Percentiles rank a stretch among this genome's conserved stretches.
These are phyloP conservation scores for Coelopa frigida DNA, from an alignment of 1,140 invertebrate species.

Conservation along the genomic window DNA sequence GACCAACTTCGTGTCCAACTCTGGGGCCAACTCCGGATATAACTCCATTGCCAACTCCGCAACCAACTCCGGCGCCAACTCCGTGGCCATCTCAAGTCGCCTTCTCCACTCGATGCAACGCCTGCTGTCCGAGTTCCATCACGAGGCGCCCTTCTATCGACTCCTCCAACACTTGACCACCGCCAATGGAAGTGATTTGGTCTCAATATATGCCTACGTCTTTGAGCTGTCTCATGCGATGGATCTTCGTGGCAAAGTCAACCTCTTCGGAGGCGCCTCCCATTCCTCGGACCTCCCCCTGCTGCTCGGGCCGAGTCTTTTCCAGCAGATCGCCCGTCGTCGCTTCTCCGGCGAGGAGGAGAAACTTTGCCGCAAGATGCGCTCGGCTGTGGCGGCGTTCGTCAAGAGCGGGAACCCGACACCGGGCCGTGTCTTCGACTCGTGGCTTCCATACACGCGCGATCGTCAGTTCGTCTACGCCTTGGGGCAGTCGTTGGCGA, in stretches of 20 bases:
- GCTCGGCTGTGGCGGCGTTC: constrained; percentile 54
- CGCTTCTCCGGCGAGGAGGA: constrained; percentile 52
- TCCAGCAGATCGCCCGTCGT: constrained; percentile 53
- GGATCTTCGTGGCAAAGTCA: constrained; percentile 38
- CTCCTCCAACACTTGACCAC: constrained; percentile 21
- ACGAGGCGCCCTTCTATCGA: constrained; percentile 36
- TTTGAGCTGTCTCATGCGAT: constrained; percentile 43
- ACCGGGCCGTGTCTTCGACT: constrained; percentile 48
- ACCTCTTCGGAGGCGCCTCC: constrained; percentile 46
- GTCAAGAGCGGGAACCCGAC: constrained; percentile 54
- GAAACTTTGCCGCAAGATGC: constrained; percentile 50
- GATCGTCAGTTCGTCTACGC: constrained; percentile 46
- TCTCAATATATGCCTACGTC: constrained; percentile 44
- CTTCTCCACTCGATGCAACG: constrained; percentile 32
- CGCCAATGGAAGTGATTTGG: constrained; percentile 35
- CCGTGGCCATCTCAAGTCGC: constrained; percentile 13
- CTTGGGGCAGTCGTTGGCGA: constrained; percentile 32
- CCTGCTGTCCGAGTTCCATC: constrained; percentile 34
- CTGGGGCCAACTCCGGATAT: too few species aligned
- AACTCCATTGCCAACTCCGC: too few species aligned
- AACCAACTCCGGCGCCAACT: constrained; percentile 31
- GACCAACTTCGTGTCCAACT: too few species aligned
- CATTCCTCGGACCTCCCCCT: constrained; percentile 58
- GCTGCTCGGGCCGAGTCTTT: constrained; percentile 56
- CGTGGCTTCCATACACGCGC: constrained; percentile 53